Percentiles rank a stretch among this genome's conserved stretches.
Conservation (phyloP, 2,113 vertebrate genomes). For the Mesembrinibis cayennensis region DNA sequence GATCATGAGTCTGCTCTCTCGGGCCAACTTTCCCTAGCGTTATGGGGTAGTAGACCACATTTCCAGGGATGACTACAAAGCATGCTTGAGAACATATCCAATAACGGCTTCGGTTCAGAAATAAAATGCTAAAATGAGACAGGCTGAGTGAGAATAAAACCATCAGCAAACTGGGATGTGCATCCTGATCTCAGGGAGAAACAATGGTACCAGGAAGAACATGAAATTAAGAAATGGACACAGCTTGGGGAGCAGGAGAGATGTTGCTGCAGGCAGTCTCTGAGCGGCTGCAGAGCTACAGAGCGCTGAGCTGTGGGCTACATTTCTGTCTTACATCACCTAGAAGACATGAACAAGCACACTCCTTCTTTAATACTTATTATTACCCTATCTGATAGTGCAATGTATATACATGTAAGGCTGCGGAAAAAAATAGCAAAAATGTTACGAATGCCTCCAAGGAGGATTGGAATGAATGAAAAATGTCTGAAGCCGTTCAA, state of each 20-base stretch:
- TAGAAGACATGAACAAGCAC: neutral
- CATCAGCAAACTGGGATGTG: neutral
- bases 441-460: slow-evolving; percentile 25
- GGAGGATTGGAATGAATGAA: slow-evolving; percentile 34
- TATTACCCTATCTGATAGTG: neutral
- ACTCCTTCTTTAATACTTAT: neutral
- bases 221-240: neutral
- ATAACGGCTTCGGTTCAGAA: neutral
- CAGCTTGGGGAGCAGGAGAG: neutral
- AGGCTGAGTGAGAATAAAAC: neutral
- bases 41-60: neutral
- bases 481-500: slow-evolving; percentile 6
- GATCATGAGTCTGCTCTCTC: neutral
- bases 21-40: neutral
- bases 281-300: neutral
- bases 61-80: neutral
- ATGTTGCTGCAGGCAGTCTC: neutral
- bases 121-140: neutral
- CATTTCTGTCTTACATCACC: slow-evolving; percentile 9
- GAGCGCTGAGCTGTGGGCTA: neutral
- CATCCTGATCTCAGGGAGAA: neutral
- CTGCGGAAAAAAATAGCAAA: neutral
- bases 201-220: neutral
- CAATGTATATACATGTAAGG: neutral
- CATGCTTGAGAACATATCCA: neutral